phyloP scores from a whole-genome alignment of 2,113 vertebrate species.

The Plecturocebus donacophilus region DNA sequence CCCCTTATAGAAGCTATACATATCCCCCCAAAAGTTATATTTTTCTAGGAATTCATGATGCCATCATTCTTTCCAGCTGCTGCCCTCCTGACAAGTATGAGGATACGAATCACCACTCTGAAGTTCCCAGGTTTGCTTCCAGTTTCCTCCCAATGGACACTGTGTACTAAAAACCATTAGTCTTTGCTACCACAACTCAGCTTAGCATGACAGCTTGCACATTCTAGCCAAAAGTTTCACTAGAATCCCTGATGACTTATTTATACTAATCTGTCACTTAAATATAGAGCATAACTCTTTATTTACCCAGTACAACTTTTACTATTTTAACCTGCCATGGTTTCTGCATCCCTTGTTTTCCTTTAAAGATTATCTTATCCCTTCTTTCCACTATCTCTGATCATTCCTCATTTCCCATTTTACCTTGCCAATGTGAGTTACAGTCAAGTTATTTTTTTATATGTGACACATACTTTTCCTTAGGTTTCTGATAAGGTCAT shows the following conservation, averaged over 20 bases:
- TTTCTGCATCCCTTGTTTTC: background rate
- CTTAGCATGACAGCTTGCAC: slow-evolving; percentile 56
- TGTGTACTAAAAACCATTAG: slow-evolving; percentile 59
- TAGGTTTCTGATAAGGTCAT: slow-evolving; percentile 15
- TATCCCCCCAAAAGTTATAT: background rate
- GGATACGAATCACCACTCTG: background rate
- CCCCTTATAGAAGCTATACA: background rate
- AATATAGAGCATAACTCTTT: slow-evolving; percentile 6
- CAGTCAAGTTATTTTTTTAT: slow-evolving; percentile 20
- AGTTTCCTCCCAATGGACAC: slow-evolving; percentile 64
- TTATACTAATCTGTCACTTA: slow-evolving; percentile 56
- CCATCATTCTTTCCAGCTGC: slow-evolving; percentile 56
- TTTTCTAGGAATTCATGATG: slow-evolving; percentile 51
- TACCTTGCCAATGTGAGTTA: background rate
- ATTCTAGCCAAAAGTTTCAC: slow-evolving; percentile 63
- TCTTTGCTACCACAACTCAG: slow-evolving; percentile 70
- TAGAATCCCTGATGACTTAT: slow-evolving; percentile 58
- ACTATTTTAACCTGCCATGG: background rate
- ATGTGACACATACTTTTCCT: slow-evolving; percentile 50
- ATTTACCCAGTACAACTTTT: slow-evolving; percentile 4
- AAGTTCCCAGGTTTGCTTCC: slow-evolving; percentile 56
- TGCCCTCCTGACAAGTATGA: slow-evolving; percentile 55
- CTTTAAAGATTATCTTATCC: background rate
- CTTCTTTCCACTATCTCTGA: background rate
- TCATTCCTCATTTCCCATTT: background rate